phyloP scores from a whole-genome alignment of 2,113 vertebrate genomes.

The Solea solea region DNA sequence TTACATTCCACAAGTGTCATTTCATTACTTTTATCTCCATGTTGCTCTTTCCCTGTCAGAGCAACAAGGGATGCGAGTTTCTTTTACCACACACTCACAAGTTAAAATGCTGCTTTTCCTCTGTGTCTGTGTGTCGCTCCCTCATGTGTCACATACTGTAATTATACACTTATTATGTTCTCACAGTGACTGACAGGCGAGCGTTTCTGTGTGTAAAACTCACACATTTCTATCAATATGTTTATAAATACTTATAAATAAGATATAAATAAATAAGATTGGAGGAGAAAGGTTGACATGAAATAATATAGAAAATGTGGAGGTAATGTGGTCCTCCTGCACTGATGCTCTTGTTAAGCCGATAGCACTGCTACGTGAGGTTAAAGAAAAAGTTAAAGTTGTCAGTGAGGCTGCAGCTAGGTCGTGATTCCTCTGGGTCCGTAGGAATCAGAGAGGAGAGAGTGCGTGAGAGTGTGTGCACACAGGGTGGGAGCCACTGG shows the following conservation, averaged over 20 bases:
- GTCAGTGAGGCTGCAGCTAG: slow-evolving; percentile 65
- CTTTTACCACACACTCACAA: slow-evolving; percentile 22
- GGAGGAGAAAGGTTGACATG: slow-evolving; percentile 21
- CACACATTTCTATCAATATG: neutral
- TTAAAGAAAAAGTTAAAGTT: slow-evolving; percentile 72
- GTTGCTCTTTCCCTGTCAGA: slow-evolving; percentile 66
- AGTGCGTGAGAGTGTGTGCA: slow-evolving; percentile 56
- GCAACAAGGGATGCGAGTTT: slow-evolving; percentile 33
- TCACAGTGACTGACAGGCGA: slow-evolving; percentile 2
- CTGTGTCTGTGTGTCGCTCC: slow-evolving; percentile 26
- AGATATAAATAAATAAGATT: neutral
- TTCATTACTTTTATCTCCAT: slow-evolving; percentile 96
- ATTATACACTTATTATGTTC: slow-evolving; percentile 5
- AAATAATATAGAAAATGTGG: slow-evolving; percentile 54
- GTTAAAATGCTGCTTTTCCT: slow-evolving; percentile 12
- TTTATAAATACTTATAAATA: neutral
- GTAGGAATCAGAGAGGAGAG: slow-evolving; percentile 67
- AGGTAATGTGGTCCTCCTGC: slow-evolving; percentile 59
- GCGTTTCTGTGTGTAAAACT: slow-evolving; percentile 5
- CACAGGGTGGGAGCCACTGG: slow-evolving; percentile 80
- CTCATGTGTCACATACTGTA: neutral
- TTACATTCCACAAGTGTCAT: slow-evolving; percentile 96
- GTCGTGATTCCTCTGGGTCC: slow-evolving; percentile 76
- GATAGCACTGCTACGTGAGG: slow-evolving; percentile 49
- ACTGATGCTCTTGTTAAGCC: slow-evolving; percentile 5